Conservation (phyloP, 2,113 vertebrate genomes). For the Cottus gobio region DNA sequence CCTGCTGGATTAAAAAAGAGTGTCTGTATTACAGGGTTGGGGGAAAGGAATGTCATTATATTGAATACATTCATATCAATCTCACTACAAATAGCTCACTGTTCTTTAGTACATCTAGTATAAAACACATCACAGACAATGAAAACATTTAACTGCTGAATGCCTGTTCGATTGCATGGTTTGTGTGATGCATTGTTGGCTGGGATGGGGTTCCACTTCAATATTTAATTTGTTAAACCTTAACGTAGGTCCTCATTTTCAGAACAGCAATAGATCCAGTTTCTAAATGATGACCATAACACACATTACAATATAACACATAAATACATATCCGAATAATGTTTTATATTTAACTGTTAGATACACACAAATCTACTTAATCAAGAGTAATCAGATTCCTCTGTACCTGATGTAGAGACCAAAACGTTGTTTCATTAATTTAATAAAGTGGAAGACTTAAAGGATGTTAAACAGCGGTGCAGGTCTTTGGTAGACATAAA, state of each 20-base stretch:
- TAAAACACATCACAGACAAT: background rate
- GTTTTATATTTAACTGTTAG: background rate
- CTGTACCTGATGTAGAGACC: background rate
- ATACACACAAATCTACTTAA: background rate
- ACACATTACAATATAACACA: background rate
- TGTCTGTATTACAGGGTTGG: background rate
- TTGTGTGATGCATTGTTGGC: background rate
- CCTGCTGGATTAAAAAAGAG: constrained; percentile 12
- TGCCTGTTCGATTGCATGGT: background rate
- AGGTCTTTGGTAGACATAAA: background rate
- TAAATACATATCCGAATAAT: background rate
- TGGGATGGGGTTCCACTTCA: background rate
- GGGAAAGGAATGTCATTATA: background rate
- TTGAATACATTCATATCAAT: background rate
- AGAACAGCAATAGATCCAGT: background rate
- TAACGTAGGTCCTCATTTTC: background rate
- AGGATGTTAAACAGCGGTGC: background rate
- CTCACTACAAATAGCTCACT: background rate
- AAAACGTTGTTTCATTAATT: background rate
- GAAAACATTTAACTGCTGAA: background rate
- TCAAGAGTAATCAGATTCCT: background rate
- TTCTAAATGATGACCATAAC: background rate
- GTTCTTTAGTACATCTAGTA: background rate
- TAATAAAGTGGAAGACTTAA: background rate
- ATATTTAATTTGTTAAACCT: background rate